These are phyloP conservation scores for Neelides sp. DNA, from an alignment of 1,140 invertebrate genomes.

Conservation along the genomic window DNA sequence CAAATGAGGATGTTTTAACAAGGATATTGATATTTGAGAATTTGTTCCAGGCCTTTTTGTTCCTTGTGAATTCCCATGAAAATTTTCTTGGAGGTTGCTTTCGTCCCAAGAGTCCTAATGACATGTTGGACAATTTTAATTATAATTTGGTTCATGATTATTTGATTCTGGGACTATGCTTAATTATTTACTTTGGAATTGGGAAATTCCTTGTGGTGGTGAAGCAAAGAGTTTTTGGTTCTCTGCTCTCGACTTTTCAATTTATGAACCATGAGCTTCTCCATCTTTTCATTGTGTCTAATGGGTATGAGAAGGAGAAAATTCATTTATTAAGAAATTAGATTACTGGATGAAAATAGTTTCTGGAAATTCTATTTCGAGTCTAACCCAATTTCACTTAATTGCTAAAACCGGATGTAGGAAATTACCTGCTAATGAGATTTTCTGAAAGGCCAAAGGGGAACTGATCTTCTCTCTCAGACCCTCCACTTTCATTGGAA, in stretches of 20 bases:
- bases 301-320: not conserved
- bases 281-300: slow-evolving; percentile 64
- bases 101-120: too few species aligned
- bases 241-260: slow-evolving; percentile 50
- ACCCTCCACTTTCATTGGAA: slow-evolving; percentile 12
- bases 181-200: slow-evolving; percentile 33
- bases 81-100: too few species aligned
- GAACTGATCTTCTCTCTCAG: slow-evolving; percentile 9
- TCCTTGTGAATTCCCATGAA: too few species aligned
- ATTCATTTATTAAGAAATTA: not conserved
- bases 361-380: not conserved
- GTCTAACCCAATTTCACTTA: not conserved
- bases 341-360: not conserved
- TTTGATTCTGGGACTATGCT: not conserved
- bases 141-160: too few species aligned
- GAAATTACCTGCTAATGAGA: not conserved
- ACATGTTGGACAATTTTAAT: too few species aligned
- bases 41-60: too few species aligned
- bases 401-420: not conserved
- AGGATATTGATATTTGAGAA: too few species aligned
- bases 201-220: slow-evolving; percentile 36
- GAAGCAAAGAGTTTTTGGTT: slow-evolving; percentile 38
- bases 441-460: too few species aligned
- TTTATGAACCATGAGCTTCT: slow-evolving; percentile 58
- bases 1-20: too few species aligned